Conservation (phyloP, 2,888 invertebrate genomes). For the Charanyca ferruginea region DNA sequence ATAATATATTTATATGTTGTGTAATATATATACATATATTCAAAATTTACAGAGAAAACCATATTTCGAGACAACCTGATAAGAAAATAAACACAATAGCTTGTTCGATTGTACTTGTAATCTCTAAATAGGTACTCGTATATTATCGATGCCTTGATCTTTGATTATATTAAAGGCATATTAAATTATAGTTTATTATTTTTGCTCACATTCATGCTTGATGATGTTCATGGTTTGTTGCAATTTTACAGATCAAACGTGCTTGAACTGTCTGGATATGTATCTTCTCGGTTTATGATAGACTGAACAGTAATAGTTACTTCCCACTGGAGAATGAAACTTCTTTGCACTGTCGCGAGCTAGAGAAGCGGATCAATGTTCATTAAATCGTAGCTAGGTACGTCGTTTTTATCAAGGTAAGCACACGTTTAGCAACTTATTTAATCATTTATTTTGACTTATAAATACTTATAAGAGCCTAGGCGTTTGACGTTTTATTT, state of each 20-base stretch:
- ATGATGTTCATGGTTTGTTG: slow-evolving; percentile 8
- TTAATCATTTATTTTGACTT: no score
- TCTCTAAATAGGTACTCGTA: slow-evolving; percentile 7
- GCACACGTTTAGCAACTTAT: no score
- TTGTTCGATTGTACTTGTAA: slow-evolving; percentile 9
- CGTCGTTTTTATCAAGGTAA: no score
- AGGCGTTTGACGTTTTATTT: no score
- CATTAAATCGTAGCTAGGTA: no score
- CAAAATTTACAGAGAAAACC: no score
- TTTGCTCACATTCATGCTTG: not conserved
- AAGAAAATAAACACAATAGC: no score
- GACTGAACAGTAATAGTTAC: not conserved
- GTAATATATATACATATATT: no score
- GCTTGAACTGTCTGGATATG: slow-evolving; percentile 12
- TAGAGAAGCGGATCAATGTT: no score
- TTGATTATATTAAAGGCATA: not conserved
- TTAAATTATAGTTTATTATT: slow-evolving; percentile 13
- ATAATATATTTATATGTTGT: no score
- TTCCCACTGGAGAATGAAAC: not conserved
- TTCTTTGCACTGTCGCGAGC: not conserved
- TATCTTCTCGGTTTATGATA: slow-evolving; percentile 1
- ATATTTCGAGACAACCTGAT: no score
- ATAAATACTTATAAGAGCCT: no score
- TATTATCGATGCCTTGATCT: slow-evolving; percentile 6
- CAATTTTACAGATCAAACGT: slow-evolving; percentile 29